Percentiles rank a stretch among this genome's conserved stretches.
Evolutionary conservation across 2,797 vertebrate species (phyloP).

Genomic region (Chloroceryle inda): DNA sequence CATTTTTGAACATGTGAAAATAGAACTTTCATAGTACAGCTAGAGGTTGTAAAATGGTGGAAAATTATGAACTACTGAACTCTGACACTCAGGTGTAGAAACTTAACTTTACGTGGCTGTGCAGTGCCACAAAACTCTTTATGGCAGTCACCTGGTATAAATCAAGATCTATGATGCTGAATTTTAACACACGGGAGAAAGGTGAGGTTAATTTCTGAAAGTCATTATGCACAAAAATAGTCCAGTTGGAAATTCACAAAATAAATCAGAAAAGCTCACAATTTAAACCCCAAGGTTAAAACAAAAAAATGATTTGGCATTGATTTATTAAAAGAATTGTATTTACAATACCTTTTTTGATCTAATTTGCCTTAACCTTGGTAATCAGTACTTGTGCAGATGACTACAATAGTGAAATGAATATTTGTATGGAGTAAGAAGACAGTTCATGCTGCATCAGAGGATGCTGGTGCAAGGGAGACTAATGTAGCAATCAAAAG

Average conservation of each 20-base stretch:
- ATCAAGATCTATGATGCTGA: not conserved
- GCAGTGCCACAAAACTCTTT: not conserved
- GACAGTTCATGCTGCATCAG: not conserved
- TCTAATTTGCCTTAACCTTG: not conserved
- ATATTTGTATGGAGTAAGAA: not conserved
- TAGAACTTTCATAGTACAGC: too few relatives aligned
- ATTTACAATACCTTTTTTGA: not conserved
- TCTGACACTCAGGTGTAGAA: not conserved
- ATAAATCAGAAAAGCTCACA: not conserved
- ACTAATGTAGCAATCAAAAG: not conserved
- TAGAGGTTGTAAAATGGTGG: not conserved
- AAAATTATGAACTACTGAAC: not conserved
- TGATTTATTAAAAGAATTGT: not conserved
- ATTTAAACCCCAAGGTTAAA: not conserved
- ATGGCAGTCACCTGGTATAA: not conserved
- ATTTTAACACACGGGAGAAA: not conserved
- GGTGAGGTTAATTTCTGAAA: not conserved
- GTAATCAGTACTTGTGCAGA: not conserved
- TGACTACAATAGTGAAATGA: not conserved
- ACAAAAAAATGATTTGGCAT: not conserved
- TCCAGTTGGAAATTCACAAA: not conserved
- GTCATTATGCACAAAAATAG: not conserved
- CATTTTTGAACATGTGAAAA: not conserved
- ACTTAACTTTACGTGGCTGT: not conserved
- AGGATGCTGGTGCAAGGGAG: not conserved